Base-by-base conservation (phyloP, 2,888 invertebrate genomes). In the Barypeithes pellucidus region DNA sequence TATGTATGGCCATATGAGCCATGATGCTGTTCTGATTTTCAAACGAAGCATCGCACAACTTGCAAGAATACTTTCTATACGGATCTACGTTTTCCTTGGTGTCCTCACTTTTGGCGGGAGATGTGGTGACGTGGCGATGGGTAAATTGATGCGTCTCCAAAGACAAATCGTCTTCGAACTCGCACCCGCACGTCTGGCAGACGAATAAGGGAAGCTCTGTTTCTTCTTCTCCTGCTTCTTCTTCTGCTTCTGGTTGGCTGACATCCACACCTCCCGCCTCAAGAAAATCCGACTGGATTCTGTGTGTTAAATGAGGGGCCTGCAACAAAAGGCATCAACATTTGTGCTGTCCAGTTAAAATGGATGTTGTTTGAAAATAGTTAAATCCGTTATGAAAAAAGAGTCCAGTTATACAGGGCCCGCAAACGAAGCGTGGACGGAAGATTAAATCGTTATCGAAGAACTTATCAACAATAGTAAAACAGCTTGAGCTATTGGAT, bases 221-320 rank as follows among this genome's bases (percentile, higher is more conserved):
- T 78, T 85, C 86, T 77, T 86, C 87, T 71, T 81, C 82, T 73
- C 82, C 82, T 75, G 81, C 81, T 77, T 85, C 85, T 67, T 75
- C 75, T 66, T 79, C 79, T 77, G 83, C 83, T 78, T 85, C 84
- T 75, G 81, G 80, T 75, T 82, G 84, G 79, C 81, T 84, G 81
- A 41, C 14, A 50, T 85, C 86, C 81, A 85, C 87, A 86, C 87
- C 89, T 87, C 89, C 89, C 89, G 89, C 89, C 87, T 90, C 89
- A 89, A 87, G 89, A 89, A 89, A 89, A 89, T 89, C 89, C 89
- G 86, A 86, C 82, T 86, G 85, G 60, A 86, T 84, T 69, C 85
- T 81, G 71, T 86, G 86, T 72, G 80, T 83, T 74, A 84, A 79
- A 75, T 81, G 29, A 29, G 29, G 29, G 29, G 29, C 29, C 29